A percentile compares a stretch with the other conserved stretches of the same genome.
These are phyloP conservation scores for Gila orcuttii DNA, from an alignment of 2,113 vertebrate species.

Conservation along the genomic window DNA sequence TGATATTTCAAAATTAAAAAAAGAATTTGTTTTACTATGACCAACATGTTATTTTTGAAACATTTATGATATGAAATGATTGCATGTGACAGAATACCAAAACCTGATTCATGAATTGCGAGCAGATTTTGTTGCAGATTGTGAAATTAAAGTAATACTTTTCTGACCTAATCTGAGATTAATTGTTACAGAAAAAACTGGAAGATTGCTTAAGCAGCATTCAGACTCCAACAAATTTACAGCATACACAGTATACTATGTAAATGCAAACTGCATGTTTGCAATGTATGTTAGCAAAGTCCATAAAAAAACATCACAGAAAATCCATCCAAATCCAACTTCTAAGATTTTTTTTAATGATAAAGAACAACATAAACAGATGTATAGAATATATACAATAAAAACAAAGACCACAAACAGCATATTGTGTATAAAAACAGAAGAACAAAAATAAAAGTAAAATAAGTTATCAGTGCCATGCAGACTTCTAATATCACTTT, in stretches of 20 bases:
- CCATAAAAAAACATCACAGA: background rate
- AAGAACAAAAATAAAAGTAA: conserved; percentile 2
- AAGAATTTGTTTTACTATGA: background rate
- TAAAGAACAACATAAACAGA: background rate
- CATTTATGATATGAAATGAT: background rate
- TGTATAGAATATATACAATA: background rate
- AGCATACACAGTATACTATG: background rate
- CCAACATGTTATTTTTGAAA: background rate
- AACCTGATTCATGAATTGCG: background rate
- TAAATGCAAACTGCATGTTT: background rate
- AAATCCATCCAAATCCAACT: background rate
- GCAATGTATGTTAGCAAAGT: background rate
- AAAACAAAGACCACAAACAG: conserved; percentile 17
- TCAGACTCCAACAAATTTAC: background rate
- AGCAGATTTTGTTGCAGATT: conserved; percentile 4
- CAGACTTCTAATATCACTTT: background rate
- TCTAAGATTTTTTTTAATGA: conserved; percentile 13
- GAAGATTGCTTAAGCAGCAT: background rate
- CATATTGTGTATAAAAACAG: background rate
- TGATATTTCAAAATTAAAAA: background rate
- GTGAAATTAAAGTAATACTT: background rate
- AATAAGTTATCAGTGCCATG: conserved; percentile 35
- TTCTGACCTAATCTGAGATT: conserved; percentile 10
- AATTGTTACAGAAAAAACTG: background rate
- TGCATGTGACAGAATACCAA: conserved; percentile 1